Conservation (phyloP, 2,888 invertebrate genomes). For the Pemphredon lugubris region DNA sequence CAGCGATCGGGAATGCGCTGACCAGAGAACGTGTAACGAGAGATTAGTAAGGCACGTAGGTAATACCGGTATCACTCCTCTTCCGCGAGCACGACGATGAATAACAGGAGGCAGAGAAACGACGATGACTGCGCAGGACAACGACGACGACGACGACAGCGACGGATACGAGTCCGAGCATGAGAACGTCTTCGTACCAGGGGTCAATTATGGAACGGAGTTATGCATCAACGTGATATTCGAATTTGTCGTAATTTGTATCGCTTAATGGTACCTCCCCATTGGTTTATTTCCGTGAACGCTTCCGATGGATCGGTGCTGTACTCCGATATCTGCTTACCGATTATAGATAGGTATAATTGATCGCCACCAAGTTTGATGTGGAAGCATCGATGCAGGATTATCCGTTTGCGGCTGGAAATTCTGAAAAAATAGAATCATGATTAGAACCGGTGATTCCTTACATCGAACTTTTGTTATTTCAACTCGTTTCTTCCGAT, state of each 20-base stretch:
- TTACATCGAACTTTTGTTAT: too few relatives aligned
- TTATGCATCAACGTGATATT: constrained; percentile 73
- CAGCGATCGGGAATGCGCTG: constrained; percentile 30
- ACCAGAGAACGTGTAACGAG: constrained; percentile 57
- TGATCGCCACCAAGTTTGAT: too few relatives aligned
- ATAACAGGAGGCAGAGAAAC: constrained; percentile 26
- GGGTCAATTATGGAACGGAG: constrained; percentile 68
- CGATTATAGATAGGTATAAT: too few relatives aligned
- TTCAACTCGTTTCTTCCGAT: too few relatives aligned
- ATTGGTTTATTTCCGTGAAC: constrained; percentile 54
- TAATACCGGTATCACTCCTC: constrained; percentile 28
- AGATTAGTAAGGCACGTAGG: constrained; percentile 62
- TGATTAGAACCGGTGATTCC: too few relatives aligned
- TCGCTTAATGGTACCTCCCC: constrained; percentile 61
- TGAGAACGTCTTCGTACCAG: constrained; percentile 66
- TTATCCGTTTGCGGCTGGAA: too few relatives aligned
- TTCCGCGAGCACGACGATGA: constrained; percentile 22
- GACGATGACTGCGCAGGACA: constrained; percentile 38
- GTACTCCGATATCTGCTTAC: too few relatives aligned
- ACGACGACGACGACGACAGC: constrained; percentile 33
- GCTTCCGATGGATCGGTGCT: constrained; percentile 54
- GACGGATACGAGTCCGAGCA: constrained; percentile 42
- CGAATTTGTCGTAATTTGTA: constrained; percentile 76
- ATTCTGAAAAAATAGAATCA: too few relatives aligned
- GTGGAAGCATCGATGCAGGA: too few relatives aligned